These are phyloP conservation scores for Apostichopus leukothele DNA, from an alignment of 53 echinoderm and acorn worm genomes.

Conservation along the genomic window DNA sequence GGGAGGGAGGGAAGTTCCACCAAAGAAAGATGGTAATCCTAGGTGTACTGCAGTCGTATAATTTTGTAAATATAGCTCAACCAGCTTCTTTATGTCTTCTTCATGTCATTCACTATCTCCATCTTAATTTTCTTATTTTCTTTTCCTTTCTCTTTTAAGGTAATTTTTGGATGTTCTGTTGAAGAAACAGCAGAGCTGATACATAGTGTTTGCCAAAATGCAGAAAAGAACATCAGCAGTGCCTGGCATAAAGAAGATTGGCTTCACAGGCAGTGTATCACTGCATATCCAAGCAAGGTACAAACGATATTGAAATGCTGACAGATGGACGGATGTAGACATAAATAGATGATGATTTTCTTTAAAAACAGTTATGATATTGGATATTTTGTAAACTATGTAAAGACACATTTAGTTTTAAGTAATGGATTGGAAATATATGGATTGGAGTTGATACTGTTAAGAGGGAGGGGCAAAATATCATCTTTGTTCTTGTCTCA, in stretches of 20 bases:
- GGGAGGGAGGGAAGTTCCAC: too few species aligned
- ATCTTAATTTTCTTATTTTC: not conserved
- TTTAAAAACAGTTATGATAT: too few species aligned
- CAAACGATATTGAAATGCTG: not conserved
- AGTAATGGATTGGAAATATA: too few species aligned
- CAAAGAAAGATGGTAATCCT: too few species aligned
- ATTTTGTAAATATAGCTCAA: too few species aligned
- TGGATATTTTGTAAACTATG: too few species aligned
- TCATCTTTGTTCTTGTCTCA: too few species aligned
- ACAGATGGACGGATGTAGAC: too few species aligned
- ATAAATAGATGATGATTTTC: too few species aligned
- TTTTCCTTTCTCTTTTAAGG: not conserved
- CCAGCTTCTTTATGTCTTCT: not conserved
- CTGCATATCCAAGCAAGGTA: constrained; percentile 65
- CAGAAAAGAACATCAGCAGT: constrained; percentile 31
- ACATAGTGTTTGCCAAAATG: constrained; percentile 20
- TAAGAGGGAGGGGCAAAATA: too few species aligned
- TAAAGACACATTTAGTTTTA: too few species aligned
- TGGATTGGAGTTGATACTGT: too few species aligned
- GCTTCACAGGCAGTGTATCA: constrained; percentile 59
- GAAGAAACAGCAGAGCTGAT: constrained; percentile 29
- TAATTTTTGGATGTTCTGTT: constrained; percentile 1
- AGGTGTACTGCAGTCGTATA: not conserved
- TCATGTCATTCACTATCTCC: not conserved
- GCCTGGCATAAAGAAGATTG: constrained; percentile 67